Evolutionary conservation across 2,797 vertebrate species (phyloP), one percentile per base, ranked within the genome.

Genomic region (Tokudaia muenninki): DNA sequence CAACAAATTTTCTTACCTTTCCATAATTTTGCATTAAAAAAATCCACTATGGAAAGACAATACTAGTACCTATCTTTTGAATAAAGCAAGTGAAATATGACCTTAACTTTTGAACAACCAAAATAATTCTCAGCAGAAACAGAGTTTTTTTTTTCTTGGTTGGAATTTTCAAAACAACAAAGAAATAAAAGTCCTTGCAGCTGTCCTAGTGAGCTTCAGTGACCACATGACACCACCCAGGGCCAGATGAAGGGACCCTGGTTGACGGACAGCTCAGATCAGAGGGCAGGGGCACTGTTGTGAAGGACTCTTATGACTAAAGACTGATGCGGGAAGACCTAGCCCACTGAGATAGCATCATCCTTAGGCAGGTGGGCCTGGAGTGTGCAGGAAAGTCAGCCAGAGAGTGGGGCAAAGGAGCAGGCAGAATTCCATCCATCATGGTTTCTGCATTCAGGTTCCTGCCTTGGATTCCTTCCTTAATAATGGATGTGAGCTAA

Each of bases 81-180:
- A 88, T 80, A 95, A 90, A 94, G n/a, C 31, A 82, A 61, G 37
- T 84, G 26, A 93, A 96, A 81, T 37, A 80, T 34, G 65, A 52
- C 16, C 74, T 90, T 37, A 83, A 34, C 6, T 90, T 92, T 95
- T 90, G 83, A 95, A 84, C 34, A 31, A 92, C 5, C 80, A 80
- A 95, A 88, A 93, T 65, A 92, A 75, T 67, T 22, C 37, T 63
- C 50, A 92, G 47, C 17, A 50, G 50, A 91, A 95, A 84, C 3
- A 89, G 72, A 16, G 11, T 2, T n/a, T 9, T 31, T 63, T 59
- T 52, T 21, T 82, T 0, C 87, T 93, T 86, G 47, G 26, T 4
- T 81, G 57, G 21, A 83, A 81, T 78, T 83, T 98, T 92, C 41
- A 95, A 95, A 95, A 88, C 19, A 47, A 52, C 16, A 44, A 61